Evolutionary conservation across 2,888 invertebrate species (phyloP).

Genomic region (Serrognathus titanus): DNA sequence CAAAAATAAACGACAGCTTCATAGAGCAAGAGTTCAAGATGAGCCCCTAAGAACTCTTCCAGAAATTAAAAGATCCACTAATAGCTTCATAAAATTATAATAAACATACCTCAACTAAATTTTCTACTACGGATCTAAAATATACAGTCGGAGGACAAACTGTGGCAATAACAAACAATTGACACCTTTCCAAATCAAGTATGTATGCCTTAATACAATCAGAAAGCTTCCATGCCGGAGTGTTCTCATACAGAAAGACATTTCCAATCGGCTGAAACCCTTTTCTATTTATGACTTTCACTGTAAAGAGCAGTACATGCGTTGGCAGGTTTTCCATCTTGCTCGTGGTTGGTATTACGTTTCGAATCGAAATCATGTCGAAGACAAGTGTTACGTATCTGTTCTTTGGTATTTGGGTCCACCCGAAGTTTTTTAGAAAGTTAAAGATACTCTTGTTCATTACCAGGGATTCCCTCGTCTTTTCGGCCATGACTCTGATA

Average conservation of each 20-base stretch:
- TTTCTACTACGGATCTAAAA: conserved; percentile 7
- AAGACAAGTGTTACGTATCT: conserved; percentile 13
- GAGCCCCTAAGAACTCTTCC: too few species aligned
- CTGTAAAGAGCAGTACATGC: background rate
- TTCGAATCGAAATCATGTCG: background rate
- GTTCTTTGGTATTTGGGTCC: conserved; percentile 3
- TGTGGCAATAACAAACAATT: conserved; percentile 18
- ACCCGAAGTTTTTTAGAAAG: conserved; percentile 9
- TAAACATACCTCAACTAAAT: conserved; percentile 7
- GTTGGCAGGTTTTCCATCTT: background rate
- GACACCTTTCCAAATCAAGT: conserved; percentile 14
- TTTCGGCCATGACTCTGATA: too few species aligned
- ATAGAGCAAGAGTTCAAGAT: too few species aligned
- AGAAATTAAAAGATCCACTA: too few species aligned
- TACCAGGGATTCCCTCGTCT: conserved; percentile 4
- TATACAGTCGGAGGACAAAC: conserved; percentile 8
- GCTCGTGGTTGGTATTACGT: background rate
- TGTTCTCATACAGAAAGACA: background rate
- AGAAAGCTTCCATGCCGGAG: background rate
- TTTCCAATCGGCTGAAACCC: background rate
- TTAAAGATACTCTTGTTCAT: conserved; percentile 13
- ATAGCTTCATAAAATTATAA: too few species aligned
- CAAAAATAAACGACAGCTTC: too few species aligned
- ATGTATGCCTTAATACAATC: conserved; percentile 19
- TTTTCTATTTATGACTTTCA: background rate